Evolutionary conservation across 1,140 invertebrate genomes (phyloP).

Genomic region (Nymphalis io): DNA sequence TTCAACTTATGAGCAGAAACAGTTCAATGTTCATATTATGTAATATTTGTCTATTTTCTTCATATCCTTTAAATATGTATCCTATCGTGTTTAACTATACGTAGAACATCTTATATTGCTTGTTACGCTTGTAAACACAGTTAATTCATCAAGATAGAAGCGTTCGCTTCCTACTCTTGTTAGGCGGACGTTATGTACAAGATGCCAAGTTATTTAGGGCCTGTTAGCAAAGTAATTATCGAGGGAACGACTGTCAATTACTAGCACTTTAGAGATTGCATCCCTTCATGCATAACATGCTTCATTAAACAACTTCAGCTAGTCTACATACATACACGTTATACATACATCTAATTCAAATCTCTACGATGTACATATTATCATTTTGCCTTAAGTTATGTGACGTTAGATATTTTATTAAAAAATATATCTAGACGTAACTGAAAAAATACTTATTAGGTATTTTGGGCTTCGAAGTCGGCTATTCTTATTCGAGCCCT

Average conservation of each 20-base stretch:
- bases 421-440: too few relatives aligned
- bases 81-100: not conserved
- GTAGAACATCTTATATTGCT: conserved; percentile 10
- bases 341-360: not conserved
- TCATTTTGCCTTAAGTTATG: too few relatives aligned
- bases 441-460: conserved; percentile 39
- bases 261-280: conserved; percentile 33
- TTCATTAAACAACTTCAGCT: conserved; percentile 13
- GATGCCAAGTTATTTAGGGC: conserved; percentile 26
- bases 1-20: too few relatives aligned
- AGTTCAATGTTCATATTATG: too few relatives aligned
- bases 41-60: too few relatives aligned
- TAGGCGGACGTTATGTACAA: conserved; percentile 26
- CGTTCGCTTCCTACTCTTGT: conserved; percentile 24
- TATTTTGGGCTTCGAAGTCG: conserved; percentile 89
- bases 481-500: conserved; percentile 92
- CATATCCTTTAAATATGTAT: not conserved
- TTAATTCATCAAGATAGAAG: conserved; percentile 25
- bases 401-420: too few relatives aligned
- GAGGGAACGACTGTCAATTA: conserved; percentile 31
- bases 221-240: conserved; percentile 32
- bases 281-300: conserved; percentile 31
- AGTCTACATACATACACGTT: conserved; percentile 12
- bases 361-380: too few relatives aligned
- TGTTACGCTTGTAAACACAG: conserved; percentile 13